These are phyloP conservation scores for Zhuqinia jingwanae DNA, from an alignment of 2,888 invertebrate species.

Conservation along the genomic window DNA sequence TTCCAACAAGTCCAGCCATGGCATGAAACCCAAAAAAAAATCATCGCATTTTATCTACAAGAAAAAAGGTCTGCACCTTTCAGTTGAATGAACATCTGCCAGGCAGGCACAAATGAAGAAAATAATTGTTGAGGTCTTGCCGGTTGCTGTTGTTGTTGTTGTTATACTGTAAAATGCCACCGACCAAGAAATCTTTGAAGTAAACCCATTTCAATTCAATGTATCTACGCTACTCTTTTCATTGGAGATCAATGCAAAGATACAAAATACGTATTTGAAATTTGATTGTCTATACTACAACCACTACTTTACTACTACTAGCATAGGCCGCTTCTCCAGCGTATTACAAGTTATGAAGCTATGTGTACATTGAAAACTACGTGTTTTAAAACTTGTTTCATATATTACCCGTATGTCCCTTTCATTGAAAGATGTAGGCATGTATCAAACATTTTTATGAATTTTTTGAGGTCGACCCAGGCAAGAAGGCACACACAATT, in stretches of 20 bases:
- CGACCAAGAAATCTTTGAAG: constrained; percentile 57
- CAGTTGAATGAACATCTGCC: constrained; percentile 71
- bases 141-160: background rate
- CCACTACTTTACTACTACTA: too few species aligned
- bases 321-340: background rate
- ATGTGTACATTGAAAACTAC: background rate
- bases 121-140: constrained; percentile 25
- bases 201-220: constrained; percentile 21
- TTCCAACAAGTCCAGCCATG: background rate
- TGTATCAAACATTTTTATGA: constrained; percentile 27
- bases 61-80: constrained; percentile 61
- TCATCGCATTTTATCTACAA: constrained; percentile 2
- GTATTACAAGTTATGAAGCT: constrained; percentile 1
- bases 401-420: background rate
- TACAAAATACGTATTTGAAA: constrained; percentile 34
- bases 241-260: constrained; percentile 51
- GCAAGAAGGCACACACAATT: too few species aligned
- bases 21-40: constrained; percentile 8
- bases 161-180: constrained; percentile 45
- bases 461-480: constrained; percentile 58
- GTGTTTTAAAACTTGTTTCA: constrained; percentile 9
- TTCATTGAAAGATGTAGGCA: background rate
- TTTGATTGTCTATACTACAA: background rate
- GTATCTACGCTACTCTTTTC: constrained; percentile 51
- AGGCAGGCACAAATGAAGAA: constrained; percentile 33